Base-by-base conservation (phyloP, 2,888 invertebrate genomes). In the Dasypogon diadema region DNA sequence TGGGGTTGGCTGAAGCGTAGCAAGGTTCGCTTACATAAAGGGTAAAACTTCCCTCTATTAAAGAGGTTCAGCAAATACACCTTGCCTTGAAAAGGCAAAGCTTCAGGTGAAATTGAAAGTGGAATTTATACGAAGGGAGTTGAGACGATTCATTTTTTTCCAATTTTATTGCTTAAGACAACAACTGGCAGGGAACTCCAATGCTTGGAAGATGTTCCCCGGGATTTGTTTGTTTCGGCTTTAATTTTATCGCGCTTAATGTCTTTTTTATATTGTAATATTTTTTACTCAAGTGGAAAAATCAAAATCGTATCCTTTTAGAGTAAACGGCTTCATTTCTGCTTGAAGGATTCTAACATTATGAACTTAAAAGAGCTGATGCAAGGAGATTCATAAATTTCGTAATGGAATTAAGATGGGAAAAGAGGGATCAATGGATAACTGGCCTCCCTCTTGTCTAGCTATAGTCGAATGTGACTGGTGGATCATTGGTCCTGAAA, bases 61-160 rank as follows among this genome's bases (percentile, higher is more conserved):
- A 70, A 54, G 70, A 22, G 54, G 70, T 51, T 70, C 70, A 18
- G 24, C 30, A 70, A 70, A 70, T 70, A 70, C 34, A 54, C 30
- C 34, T 54, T 18, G 51, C 51, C 70, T 70, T 70, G 34, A 70
- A 70, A 70, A 70, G 70, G 16, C 70, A 12, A 54, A 54, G 70
- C 26, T 54, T n/a, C 70, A 54, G 70, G 70, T 70, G 54, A 70
- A 70, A 70, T 70, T 70, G 70, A 70, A 70, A 54, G 70, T 54
- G 30, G 70, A 70, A 70, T 24, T 70, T 48, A 21, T 68, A 22
- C 16, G 30, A 8, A 48, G 48, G 34, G 51, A 34, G 21, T 4
- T 70, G 54, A 54, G 34, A 22, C 14, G 70, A 54, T 70, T 70
- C 70, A 63, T 16, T 46, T 65, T 65, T 65, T 65, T 65, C 22